Base-by-base conservation (phyloP, 2,797 vertebrate genomes). In the Rhodeus uyekii region DNA sequence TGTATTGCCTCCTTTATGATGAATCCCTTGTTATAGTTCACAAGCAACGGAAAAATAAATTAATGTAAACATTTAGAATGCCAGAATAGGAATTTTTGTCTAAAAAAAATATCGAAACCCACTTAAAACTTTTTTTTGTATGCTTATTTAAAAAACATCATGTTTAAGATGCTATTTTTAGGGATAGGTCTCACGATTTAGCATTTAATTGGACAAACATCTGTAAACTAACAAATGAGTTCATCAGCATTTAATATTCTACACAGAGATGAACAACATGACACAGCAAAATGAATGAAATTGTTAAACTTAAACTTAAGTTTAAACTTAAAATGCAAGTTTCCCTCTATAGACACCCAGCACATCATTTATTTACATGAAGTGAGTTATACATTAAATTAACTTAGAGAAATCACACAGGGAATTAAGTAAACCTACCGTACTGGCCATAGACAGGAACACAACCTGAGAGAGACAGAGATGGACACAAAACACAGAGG, bases 381-480 rank as follows among this genome's bases (percentile, higher is more conserved):
- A 36, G 19, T 34, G 18, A 16, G 27, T 27, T 4, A 42, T 42
- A 38, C 8, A 42, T 42, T 1, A 67, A 27, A 42, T 5, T 3
- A 27, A 27, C 0, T 12, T 0, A 10, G 29, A 9, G 18, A 65
- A 7, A 58, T 44, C 29, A 44, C 27, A 9, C 36, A 13, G 4
- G 34, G 38, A 14, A 61, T 24, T 46, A 58, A 79, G 46, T 81
- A 64, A 48, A 79, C 87, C 89, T 94, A 95, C 94, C 95, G 87
- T 92, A 94, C 86, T 93, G 90, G 91, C 94, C 94, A 44, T 93
- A 93, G 44, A 89, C 88, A 69, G 89, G 91, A 89, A 91, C 78
- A 39, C 90, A 92, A 90, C 92, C 86, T 68, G 87, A 89, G 61
- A 75, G 24, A 73, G 29, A 80, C n/a, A 76, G n/a, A 4, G 39